Evolutionary conservation across 1,140 invertebrate species (phyloP), one percentile per base, ranked within the genome.

Genomic region (Trichoplusia ni): DNA sequence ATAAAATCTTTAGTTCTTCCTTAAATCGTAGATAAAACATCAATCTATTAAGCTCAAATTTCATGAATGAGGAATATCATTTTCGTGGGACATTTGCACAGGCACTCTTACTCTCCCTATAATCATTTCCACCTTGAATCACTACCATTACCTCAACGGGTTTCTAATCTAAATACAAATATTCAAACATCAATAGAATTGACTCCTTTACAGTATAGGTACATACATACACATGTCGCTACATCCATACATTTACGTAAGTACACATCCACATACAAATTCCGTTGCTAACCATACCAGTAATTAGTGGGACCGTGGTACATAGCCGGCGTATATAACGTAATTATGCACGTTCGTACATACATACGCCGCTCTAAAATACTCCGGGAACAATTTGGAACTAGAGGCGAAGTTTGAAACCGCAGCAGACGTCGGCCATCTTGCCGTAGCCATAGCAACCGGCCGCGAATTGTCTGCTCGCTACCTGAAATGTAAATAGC

Each of bases 311-410:
- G 69, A 73, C 79, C 77, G 73, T 77, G 69, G 75, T 80, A 90
- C 75, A 87, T 86, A 86, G 74, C 75, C 72, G 75, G 54, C 68
- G 80, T 87, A 90, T 67, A 90, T 88, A 88, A 88, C 82, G 77
- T 90, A 90, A 90, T 90, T 88, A 87, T 88, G 77, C 82, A 85
- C 77, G 69, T 69, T 80, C 77, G 75, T 87, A 84, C 84, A 87
- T 84, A 86, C 75, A 80, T 83, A 84, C 77, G 81, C 73, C 67
- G 77, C 75, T 86, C 87, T 83, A 78, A 86, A 89, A 89, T 81
- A 84, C 85, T 73, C 81, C 62, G 72, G 71, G 78, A 90, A 90
- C 86, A 89, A 90, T 90, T 90, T 86, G 86, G 83, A 89, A 86
- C 84, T 88, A 83, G 79, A 84, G 73, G 69, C 81, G 74, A 85